Percentiles rank a stretch among this genome's conserved stretches.
These are phyloP conservation scores for Scelioninae gen. 2 DNA, from an alignment of 2,888 invertebrate species.

Conservation along the genomic window DNA sequence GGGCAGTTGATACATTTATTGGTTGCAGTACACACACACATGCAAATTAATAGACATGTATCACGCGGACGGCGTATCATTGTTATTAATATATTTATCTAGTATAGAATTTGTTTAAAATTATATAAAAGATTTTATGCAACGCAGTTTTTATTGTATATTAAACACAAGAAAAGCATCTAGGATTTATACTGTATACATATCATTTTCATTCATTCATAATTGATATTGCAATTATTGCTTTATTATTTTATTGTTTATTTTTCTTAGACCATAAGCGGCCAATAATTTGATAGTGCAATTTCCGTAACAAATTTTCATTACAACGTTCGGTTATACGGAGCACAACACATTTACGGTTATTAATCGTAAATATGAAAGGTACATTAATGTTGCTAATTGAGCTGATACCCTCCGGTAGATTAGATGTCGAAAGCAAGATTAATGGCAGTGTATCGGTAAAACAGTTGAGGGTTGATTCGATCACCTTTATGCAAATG, in stretches of 20 bases:
- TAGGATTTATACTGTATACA: too few species aligned
- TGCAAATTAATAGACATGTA: slow-evolving; percentile 35
- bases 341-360: slow-evolving; percentile 1
- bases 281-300: too few species aligned
- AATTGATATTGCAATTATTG: too few species aligned
- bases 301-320: not conserved
- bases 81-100: slow-evolving; percentile 48
- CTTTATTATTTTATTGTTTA: too few species aligned
- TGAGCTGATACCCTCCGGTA: slow-evolving; percentile 51
- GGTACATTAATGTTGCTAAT: slow-evolving; percentile 57
- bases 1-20: slow-evolving; percentile 47
- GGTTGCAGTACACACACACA: slow-evolving; percentile 29
- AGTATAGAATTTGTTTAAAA: too few species aligned
- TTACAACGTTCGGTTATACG: not conserved
- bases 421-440: slow-evolving; percentile 57
- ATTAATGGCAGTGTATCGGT: slow-evolving; percentile 55
- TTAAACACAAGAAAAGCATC: too few species aligned
- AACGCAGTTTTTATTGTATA: too few species aligned
- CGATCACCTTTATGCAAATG: slow-evolving; percentile 54
- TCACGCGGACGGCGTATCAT: slow-evolving; percentile 25
- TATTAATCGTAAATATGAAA: slow-evolving; percentile 41
- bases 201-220: too few species aligned
- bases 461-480: slow-evolving; percentile 50
- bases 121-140: too few species aligned
- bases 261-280: too few species aligned